phyloP scores from a whole-genome alignment of 2,113 vertebrate species.

The Poeciliopsis retropinna region DNA sequence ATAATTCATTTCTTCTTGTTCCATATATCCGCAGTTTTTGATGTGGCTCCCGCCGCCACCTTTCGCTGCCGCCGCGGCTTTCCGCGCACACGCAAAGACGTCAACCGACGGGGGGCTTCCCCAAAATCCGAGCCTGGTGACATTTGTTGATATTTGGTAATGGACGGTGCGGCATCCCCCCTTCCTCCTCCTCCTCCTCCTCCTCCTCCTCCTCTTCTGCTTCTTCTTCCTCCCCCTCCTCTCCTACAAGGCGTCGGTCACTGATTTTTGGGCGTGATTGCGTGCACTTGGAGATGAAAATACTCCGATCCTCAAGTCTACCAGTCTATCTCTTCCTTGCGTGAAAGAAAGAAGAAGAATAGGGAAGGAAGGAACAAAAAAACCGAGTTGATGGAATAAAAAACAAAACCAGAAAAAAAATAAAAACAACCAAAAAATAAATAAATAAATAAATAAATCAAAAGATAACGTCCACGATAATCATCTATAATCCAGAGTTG shows the following conservation, averaged over 20 bases:
- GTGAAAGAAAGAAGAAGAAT: conserved; percentile 30
- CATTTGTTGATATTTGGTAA: conserved; percentile 80
- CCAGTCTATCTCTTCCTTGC: conserved; percentile 27
- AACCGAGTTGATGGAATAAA: conserved; percentile 39
- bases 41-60: conserved; percentile 57
- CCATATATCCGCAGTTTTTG: conserved; percentile 76
- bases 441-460: conserved; percentile 32
- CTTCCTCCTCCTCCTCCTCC: conserved; percentile 14
- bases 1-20: conserved; percentile 76
- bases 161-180: conserved; percentile 76
- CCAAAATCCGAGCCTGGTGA: conserved; percentile 72
- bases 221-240: conserved; percentile 19
- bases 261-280: conserved; percentile 79
- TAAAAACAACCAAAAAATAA: conserved; percentile 46
- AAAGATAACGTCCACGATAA: conserved; percentile 59
- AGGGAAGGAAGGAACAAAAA: conserved; percentile 29
- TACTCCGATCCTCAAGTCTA: conserved; percentile 51
- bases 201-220: conserved; percentile 12
- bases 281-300: conserved; percentile 69
- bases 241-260: conserved; percentile 65
- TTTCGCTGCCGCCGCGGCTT: conserved; percentile 53
- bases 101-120: conserved; percentile 73
- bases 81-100: conserved; percentile 63
- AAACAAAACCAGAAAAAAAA: conserved; percentile 33
- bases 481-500: conserved; percentile 79